A percentile compares a stretch with the other conserved stretches of the same genome.
phyloP scores from a whole-genome alignment of 2,888 invertebrate species.

The Dimorphilus gyrociliatus region DNA sequence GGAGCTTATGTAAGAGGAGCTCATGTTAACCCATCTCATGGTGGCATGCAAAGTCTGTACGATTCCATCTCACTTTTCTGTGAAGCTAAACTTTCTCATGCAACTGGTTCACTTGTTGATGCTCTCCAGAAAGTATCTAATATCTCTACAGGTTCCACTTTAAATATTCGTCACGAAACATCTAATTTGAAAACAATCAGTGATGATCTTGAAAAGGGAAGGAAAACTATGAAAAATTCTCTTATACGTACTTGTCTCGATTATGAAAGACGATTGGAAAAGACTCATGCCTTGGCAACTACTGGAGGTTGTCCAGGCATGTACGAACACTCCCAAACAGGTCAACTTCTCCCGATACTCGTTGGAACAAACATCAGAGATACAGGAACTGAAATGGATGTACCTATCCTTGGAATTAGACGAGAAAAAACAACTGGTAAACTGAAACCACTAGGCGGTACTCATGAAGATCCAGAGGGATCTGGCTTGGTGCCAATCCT shows the following conservation, averaged over 20 bases:
- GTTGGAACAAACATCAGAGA: conserved; percentile 30
- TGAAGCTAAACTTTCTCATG: conserved; percentile 21
- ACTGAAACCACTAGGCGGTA: conserved; percentile 28
- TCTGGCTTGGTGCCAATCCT: conserved; percentile 29
- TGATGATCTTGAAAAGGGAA: conserved; percentile 20
- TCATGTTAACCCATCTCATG: conserved; percentile 21
- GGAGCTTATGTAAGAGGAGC: conserved; percentile 17
- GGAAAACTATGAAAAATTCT: conserved; percentile 18
- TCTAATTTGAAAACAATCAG: conserved; percentile 16
- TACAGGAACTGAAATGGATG: conserved; percentile 22
- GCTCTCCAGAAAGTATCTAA: conserved; percentile 19
- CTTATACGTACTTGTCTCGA: conserved; percentile 20
- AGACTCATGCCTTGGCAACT: conserved; percentile 23
- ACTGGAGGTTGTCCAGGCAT: conserved; percentile 32
- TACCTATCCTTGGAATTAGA: conserved; percentile 28
- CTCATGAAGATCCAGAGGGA: conserved; percentile 33
- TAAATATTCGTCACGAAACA: conserved; percentile 22
- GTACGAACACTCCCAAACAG: conserved; percentile 28
- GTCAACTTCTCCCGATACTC: conserved; percentile 30
- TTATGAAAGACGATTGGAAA: conserved; percentile 19
- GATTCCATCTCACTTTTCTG: conserved; percentile 24
- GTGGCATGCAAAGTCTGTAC: conserved; percentile 25
- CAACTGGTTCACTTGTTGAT: conserved; percentile 10
- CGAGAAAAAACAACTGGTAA: conserved; percentile 17
- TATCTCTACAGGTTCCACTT: conserved; percentile 2